phyloP scores from a whole-genome alignment of 2,797 vertebrate species.

The Poeciliopsis infans region DNA sequence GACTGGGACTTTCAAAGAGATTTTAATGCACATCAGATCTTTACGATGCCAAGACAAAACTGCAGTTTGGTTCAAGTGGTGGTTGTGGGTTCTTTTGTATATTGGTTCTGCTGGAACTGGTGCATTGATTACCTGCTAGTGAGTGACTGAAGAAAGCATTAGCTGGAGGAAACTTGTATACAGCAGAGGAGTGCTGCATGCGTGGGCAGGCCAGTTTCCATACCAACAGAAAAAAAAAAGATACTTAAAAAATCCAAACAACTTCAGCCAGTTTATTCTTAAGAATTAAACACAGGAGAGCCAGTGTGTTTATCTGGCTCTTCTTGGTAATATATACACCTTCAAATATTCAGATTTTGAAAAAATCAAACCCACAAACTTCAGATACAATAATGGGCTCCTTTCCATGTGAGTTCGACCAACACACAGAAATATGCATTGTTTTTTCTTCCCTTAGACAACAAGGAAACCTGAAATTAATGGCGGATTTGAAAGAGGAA shows the following conservation, averaged over 20 bases:
- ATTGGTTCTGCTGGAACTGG: conserved; percentile 14
- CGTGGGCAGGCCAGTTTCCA: conserved; percentile 65
- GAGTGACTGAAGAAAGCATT: conserved; percentile 24
- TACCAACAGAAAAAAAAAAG: conserved; percentile 61
- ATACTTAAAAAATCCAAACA: conserved; percentile 29
- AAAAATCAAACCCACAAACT: not conserved
- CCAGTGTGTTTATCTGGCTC: not conserved
- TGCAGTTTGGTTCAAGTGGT: not conserved
- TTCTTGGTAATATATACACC: not conserved
- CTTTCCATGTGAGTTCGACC: not conserved
- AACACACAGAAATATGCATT: not conserved
- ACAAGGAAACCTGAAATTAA: not conserved
- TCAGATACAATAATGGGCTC: not conserved
- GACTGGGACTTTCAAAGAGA: conserved; percentile 2
- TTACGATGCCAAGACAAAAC: not conserved
- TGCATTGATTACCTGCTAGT: conserved; percentile 26
- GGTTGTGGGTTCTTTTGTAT: not conserved
- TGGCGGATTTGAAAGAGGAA: not conserved
- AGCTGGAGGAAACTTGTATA: conserved; percentile 39
- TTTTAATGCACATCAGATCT: not conserved
- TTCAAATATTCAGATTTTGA: not conserved
- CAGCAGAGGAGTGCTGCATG: conserved; percentile 45
- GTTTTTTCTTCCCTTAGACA: not conserved
- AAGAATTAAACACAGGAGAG: conserved; percentile 32
- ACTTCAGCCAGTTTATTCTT: conserved; percentile 52